These are phyloP conservation scores for Podarcis muralis DNA, from an alignment of 2,113 vertebrate genomes.

Conservation along the genomic window DNA sequence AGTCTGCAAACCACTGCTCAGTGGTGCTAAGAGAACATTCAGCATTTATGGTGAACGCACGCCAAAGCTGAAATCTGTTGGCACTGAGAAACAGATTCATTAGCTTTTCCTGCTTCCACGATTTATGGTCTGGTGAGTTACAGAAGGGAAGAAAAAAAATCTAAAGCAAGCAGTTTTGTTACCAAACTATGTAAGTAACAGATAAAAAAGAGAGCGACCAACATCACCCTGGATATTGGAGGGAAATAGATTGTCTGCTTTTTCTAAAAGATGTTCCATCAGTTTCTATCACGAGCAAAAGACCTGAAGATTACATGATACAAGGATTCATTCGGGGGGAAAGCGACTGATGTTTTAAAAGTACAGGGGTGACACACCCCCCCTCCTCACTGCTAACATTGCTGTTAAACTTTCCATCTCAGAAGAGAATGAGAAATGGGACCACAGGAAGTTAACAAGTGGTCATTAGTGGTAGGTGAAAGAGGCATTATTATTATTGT, in stretches of 20 bases:
- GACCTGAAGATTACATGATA: neutral
- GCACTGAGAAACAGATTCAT: constrained; percentile 46
- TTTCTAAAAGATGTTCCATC: constrained; percentile 58
- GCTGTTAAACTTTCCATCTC: constrained; percentile 36
- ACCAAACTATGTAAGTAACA: constrained; percentile 40
- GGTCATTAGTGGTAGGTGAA: constrained; percentile 29
- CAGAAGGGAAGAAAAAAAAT: constrained; percentile 13
- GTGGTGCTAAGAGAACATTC: constrained; percentile 36
- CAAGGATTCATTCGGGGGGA: constrained; percentile 7
- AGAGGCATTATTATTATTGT: rapidly evolving
- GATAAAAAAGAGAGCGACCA: neutral
- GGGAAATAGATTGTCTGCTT: constrained; percentile 36
- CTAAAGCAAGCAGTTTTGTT: neutral
- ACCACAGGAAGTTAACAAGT: constrained; percentile 15
- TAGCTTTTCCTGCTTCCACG: constrained; percentile 32
- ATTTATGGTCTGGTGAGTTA: neutral
- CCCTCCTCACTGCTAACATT: neutral
- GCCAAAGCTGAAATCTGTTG: constrained; percentile 49
- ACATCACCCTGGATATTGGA: constrained; percentile 30
- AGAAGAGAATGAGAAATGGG: constrained; percentile 43
- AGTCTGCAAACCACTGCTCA: neutral
- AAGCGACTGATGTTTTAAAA: constrained; percentile 26
- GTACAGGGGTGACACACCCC: constrained; percentile 10
- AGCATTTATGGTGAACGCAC: constrained; percentile 38
- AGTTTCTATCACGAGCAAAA: constrained; percentile 49